phyloP scores from a whole-genome alignment of 2,888 invertebrate genomes.

The Dione juno region DNA sequence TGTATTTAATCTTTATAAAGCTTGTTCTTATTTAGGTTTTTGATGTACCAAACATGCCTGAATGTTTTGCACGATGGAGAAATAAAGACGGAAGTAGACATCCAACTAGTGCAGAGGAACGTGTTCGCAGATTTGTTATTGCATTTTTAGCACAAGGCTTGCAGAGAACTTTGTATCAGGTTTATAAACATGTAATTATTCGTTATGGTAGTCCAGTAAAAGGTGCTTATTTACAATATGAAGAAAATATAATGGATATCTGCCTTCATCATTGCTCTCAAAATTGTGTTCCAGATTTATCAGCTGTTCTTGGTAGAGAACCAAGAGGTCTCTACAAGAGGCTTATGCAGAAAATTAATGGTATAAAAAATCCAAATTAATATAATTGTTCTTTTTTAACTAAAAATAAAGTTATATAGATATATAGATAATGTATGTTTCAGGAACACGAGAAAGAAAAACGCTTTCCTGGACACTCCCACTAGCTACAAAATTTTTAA shows the following conservation, averaged over 20 bases:
- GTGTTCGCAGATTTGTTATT: conserved; percentile 60
- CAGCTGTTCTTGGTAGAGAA: conserved; percentile 61
- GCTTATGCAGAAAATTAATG: conserved; percentile 51
- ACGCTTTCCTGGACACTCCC: conserved; percentile 62
- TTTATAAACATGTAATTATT: conserved; percentile 60
- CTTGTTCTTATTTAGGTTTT: conserved; percentile 55
- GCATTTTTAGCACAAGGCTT: conserved; percentile 67
- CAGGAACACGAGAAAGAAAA: conserved; percentile 58
- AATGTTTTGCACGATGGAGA: conserved; percentile 66
- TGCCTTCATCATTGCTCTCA: conserved; percentile 61
- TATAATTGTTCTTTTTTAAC: background rate
- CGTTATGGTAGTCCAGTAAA: conserved; percentile 54
- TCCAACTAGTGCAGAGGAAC: conserved; percentile 57
- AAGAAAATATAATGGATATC: conserved; percentile 68
- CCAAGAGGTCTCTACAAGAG: conserved; percentile 64
- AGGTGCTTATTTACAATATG: conserved; percentile 57
- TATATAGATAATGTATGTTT: conserved; percentile 37
- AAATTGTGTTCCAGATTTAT: conserved; percentile 55
- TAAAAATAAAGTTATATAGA: background rate
- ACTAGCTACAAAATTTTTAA: conserved; percentile 62
- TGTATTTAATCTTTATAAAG: background rate
- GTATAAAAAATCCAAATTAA: conserved; percentile 45
- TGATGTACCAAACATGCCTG: conserved; percentile 63
- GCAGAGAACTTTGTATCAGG: conserved; percentile 65
- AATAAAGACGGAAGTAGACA: conserved; percentile 55